A percentile compares a stretch with the other conserved stretches of the same genome.
phyloP scores from a whole-genome alignment of 1,140 invertebrate species.

The Macrobrachium nipponense region DNA sequence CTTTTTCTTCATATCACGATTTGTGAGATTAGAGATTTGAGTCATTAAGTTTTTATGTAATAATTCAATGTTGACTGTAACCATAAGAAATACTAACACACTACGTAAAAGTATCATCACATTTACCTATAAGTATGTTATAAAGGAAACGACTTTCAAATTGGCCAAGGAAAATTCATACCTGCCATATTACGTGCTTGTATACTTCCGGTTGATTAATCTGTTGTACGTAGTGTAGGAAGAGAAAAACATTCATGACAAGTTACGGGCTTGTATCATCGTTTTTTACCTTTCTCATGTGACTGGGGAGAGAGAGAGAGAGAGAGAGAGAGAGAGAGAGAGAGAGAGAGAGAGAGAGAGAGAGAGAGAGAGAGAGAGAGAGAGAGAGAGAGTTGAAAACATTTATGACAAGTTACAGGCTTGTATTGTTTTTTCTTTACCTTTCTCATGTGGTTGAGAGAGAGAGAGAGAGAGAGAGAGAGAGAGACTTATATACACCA shows the following conservation, averaged over 20 bases:
- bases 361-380: constrained; percentile 11
- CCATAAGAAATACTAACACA: too few species aligned
- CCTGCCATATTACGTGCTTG: too few species aligned
- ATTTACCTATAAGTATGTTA: too few species aligned
- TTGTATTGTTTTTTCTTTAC: neutral
- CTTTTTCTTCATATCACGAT: neutral
- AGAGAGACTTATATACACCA: neutral
- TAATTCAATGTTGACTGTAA: too few species aligned
- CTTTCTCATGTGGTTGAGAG: neutral
- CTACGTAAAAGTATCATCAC: too few species aligned
- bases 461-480: constrained; percentile 23
- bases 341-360: constrained; percentile 23
- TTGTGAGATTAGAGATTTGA: constrained; percentile 4
- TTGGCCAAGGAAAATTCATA: too few species aligned
- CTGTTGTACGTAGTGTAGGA: too few species aligned
- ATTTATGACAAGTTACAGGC: too few species aligned
- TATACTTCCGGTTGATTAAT: too few species aligned
- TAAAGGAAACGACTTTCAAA: too few species aligned
- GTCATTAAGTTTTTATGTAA: neutral
- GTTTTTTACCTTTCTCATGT: neutral
- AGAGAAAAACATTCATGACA: too few species aligned
- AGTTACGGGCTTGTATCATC: neutral
- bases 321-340: constrained; percentile 32
- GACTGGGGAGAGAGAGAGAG: neutral
- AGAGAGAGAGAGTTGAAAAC: neutral